phyloP scores from a whole-genome alignment of 2,113 vertebrate species.

The Petromus typicus region DNA sequence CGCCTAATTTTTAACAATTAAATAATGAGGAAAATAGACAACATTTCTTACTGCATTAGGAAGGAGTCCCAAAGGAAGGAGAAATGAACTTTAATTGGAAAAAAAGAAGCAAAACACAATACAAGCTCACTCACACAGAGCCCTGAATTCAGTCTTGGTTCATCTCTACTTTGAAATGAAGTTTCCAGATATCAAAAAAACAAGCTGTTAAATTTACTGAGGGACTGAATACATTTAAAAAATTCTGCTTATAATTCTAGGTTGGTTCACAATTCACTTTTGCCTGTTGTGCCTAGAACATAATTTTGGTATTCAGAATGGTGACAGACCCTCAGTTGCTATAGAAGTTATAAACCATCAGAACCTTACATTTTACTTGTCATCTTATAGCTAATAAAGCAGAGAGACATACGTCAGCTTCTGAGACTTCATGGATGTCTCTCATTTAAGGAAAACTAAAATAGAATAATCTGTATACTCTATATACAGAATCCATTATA shows the following conservation, averaged over 20 bases:
- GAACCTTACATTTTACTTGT: background rate
- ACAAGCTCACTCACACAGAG: background rate
- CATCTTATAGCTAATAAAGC: background rate
- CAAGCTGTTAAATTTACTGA: background rate
- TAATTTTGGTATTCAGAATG: background rate
- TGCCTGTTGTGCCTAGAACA: background rate
- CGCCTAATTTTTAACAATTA: background rate
- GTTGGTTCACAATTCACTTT: slow-evolving; percentile 8
- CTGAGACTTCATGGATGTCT: background rate
- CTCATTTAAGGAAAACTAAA: background rate
- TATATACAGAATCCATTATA: background rate
- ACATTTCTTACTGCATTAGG: background rate
- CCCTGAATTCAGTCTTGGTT: background rate
- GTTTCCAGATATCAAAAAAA: background rate
- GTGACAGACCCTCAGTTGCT: background rate
- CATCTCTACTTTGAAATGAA: background rate
- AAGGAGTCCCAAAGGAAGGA: background rate
- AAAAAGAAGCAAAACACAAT: background rate
- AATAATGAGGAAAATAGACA: background rate
- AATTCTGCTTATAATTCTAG: background rate
- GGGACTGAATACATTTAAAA: background rate
- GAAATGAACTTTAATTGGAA: background rate
- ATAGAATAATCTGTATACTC: background rate
- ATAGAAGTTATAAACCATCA: background rate
- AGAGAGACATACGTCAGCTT: background rate